Conservation (phyloP, 1,140 invertebrate species). For the Orussus abietinus region DNA sequence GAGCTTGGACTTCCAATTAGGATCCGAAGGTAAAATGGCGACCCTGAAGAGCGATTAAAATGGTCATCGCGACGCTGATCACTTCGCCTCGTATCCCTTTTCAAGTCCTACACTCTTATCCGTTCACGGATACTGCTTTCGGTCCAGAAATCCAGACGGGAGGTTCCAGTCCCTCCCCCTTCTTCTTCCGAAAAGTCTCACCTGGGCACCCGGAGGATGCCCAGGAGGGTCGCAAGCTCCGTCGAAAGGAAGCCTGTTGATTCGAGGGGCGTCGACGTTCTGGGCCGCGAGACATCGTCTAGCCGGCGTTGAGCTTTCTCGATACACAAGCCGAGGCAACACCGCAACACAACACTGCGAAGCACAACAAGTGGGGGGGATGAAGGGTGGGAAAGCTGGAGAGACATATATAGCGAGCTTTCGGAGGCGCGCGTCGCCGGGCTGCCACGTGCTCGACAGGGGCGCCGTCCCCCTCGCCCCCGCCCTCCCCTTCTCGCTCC, state of each 20-base stretch:
- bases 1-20: too few relatives aligned
- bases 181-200: too few relatives aligned
- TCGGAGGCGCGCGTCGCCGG: slow-evolving; percentile 36
- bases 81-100: too few relatives aligned
- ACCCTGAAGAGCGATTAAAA: too few relatives aligned
- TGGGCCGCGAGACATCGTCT: slow-evolving; percentile 26
- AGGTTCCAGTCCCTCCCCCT: too few relatives aligned
- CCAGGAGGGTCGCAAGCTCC: too few relatives aligned
- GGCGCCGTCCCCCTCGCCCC: slow-evolving; percentile 15
- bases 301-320: slow-evolving; percentile 29
- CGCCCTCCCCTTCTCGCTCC: slow-evolving; percentile 21
- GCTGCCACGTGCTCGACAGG: slow-evolving; percentile 30
- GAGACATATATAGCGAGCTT: slow-evolving; percentile 33
- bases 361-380: slow-evolving; percentile 48
- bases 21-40: too few relatives aligned
- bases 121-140: too few relatives aligned
- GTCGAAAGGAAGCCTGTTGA: slow-evolving; percentile 25
- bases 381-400: slow-evolving; percentile 33
- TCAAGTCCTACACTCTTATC: too few relatives aligned
- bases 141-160: too few relatives aligned
- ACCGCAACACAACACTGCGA: slow-evolving; percentile 39
- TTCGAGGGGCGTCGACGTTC: slow-evolving; percentile 16
- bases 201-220: too few relatives aligned
- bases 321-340: slow-evolving; percentile 25
- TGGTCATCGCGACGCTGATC: too few relatives aligned